phyloP scores from a whole-genome alignment of 2,797 vertebrate genomes.

The Fringilla coelebs region DNA sequence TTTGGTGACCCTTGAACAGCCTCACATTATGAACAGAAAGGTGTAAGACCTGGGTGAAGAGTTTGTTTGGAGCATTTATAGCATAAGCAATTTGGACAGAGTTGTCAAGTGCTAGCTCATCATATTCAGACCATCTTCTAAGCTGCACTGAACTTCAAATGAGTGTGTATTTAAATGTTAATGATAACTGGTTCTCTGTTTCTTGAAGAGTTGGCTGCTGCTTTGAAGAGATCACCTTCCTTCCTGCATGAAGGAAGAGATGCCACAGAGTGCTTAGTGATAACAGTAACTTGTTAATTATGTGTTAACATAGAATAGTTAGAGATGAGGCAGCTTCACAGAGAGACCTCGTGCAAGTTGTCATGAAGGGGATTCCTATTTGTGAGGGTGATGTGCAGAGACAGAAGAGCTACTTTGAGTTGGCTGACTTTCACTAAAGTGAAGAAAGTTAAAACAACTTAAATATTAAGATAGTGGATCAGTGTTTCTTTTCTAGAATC shows the following conservation, averaged over 20 bases:
- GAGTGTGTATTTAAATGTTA: slow-evolving; percentile 1
- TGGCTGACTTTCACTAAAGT: background rate
- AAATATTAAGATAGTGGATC: background rate
- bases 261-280: background rate
- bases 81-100: background rate
- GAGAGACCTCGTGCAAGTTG: background rate
- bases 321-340: background rate
- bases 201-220: background rate
- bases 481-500: background rate
- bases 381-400: background rate
- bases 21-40: background rate
- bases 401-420: background rate
- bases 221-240: slow-evolving; percentile 13
- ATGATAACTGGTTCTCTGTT: background rate
- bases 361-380: background rate
- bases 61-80: slow-evolving; percentile 4
- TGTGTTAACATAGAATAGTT: background rate
- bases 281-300: slow-evolving; percentile 2
- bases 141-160: background rate
- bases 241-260: background rate
- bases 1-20: slow-evolving; percentile 7
- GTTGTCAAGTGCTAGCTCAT: background rate
- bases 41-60: background rate
- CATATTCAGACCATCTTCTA: background rate
- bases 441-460: background rate